Conservation (phyloP, 1,140 invertebrate species). For the Bradynema listronoti region DNA sequence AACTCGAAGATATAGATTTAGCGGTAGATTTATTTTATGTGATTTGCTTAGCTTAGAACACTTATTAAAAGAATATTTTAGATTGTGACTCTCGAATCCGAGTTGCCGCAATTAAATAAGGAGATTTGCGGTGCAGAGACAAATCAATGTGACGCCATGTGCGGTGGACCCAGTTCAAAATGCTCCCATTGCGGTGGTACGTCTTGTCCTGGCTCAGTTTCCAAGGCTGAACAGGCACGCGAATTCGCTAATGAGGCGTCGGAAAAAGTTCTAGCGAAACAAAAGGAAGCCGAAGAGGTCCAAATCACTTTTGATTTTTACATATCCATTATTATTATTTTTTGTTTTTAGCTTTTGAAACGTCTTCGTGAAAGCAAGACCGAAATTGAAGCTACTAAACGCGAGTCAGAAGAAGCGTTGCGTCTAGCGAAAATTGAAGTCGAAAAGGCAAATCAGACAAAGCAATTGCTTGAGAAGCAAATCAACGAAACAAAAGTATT, state of each 20-base stretch:
- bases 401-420: constrained; percentile 13
- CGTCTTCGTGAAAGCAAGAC: constrained; percentile 33
- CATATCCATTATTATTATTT: not conserved
- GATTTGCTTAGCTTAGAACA: not conserved
- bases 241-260: constrained; percentile 53
- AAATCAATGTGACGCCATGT: constrained; percentile 49
- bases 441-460: constrained; percentile 26
- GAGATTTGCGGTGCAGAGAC: constrained; percentile 52
- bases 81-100: too few species aligned
- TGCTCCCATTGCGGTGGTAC: constrained; percentile 50
- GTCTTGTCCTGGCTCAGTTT: constrained; percentile 55
- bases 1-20: constrained; percentile 36
- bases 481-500: constrained; percentile 48
- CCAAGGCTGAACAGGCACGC: constrained; percentile 51
- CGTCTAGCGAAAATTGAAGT: constrained; percentile 22
- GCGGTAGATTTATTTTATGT: constrained; percentile 13
- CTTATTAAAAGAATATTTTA: not conserved
- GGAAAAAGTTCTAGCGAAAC: constrained; percentile 47
- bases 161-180: constrained; percentile 46
- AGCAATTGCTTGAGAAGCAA: constrained; percentile 27
- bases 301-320: not conserved
- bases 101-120: constrained; percentile 46
- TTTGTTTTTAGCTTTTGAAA: constrained; percentile 24
- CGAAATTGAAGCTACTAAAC: constrained; percentile 13
- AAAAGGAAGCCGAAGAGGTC: constrained; percentile 50